A percentile compares a stretch with the other conserved stretches of the same genome.
Conservation (phyloP, 2,888 invertebrate species). For the Neoitamus cyanurus region DNA sequence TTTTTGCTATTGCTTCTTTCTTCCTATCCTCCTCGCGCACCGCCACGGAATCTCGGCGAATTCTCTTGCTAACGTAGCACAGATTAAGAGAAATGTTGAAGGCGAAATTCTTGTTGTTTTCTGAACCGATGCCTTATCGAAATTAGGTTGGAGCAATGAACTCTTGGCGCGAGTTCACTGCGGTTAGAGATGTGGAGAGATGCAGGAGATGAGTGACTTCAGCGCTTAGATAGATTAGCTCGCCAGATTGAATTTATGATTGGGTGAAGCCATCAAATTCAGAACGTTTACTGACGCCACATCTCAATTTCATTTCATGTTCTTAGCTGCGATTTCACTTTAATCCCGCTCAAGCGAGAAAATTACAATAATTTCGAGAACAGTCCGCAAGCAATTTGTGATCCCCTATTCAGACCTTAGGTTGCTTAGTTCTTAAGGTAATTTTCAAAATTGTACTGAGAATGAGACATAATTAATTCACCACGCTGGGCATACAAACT, state of each 20-base stretch:
- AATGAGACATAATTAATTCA: background rate
- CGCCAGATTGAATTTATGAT: background rate
- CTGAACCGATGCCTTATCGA: conserved; percentile 59
- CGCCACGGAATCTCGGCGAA: background rate
- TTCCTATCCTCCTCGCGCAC: background rate
- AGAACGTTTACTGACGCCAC: background rate
- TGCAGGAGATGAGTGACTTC: background rate
- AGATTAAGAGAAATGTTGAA: conserved; percentile 37
- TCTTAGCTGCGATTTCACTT: background rate
- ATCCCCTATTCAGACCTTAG: background rate
- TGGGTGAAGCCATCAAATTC: background rate
- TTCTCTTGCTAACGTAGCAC: conserved; percentile 1
- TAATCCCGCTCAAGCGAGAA: background rate
- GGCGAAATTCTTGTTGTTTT: conserved; percentile 47
- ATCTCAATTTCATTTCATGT: background rate
- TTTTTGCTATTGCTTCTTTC: background rate
- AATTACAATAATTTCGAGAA: background rate
- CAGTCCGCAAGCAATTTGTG: background rate
- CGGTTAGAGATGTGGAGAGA: background rate
- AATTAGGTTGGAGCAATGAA: conserved; percentile 66
- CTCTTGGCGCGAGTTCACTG: conserved; percentile 53
- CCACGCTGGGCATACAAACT: background rate
- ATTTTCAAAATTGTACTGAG: background rate
- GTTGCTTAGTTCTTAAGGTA: background rate
- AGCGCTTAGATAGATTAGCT: background rate